Base-by-base conservation (phyloP, 1,140 invertebrate genomes). In the Apis florea region DNA sequence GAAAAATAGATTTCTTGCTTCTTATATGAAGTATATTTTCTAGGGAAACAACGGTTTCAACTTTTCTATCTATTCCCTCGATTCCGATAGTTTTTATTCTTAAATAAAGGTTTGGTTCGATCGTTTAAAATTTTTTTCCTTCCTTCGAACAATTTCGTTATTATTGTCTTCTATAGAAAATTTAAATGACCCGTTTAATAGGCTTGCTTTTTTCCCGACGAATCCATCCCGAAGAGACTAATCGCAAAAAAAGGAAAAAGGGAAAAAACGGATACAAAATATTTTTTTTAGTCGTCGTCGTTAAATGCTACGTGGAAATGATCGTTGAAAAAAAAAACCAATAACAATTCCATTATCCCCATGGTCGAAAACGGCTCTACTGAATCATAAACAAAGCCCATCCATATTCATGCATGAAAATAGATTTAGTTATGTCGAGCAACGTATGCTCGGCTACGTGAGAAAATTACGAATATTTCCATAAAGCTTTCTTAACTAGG, bases 391-490 rank as follows among this genome's bases (percentile, higher is more conserved):
- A 85, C 67, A 82, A 85, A 51, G 67, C 64, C 49, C 66, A 86
- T 86, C 84, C 81, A 86, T 86, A 86, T 86, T 83, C 85, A 83
- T 83, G 76, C 61, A 69, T 71, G 76, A 54, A 68, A 77, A 79
- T 80, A 79, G 64, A 83, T 83, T 83, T 79, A 78, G 75, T 83
- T 83, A 71, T 68, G 58, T 71, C 70, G 51, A 21, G 58, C 64
- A 74, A 64, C 56, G 71, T 66, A 69, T 82, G 73, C 67, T 85
- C 71, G 66, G 58, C 63, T 66, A 79, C 64, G 79, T 61, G 76
- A 67, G 77, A 72, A 79, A 81, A 86, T 84, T 79, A 79, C 78
- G 56, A 77, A 70, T 56, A 63, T 72, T 76, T 76, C 76, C 68
- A 76, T 77, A 68, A 70, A 83, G 69, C 74, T 82, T 82, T 86